Conservation (phyloP, 2,113 vertebrate genomes). For the Bos javanicus region DNA sequence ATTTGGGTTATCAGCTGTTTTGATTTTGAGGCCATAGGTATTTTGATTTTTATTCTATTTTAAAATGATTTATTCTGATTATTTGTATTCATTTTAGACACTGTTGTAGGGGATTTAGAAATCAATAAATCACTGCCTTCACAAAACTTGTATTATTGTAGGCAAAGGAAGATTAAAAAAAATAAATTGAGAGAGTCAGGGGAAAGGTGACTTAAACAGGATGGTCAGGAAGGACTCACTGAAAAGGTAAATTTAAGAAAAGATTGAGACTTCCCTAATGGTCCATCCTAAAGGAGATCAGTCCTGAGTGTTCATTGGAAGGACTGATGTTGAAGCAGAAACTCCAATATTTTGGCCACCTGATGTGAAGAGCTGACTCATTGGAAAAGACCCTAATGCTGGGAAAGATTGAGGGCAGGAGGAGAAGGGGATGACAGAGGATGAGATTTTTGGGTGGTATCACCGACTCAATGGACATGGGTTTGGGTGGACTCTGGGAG, state of each 20-base stretch:
- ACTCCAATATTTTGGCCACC: too few relatives aligned
- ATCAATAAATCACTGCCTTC: not conserved
- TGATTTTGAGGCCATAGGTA: not conserved
- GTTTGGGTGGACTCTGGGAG: too few relatives aligned
- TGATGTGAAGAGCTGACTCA: too few relatives aligned
- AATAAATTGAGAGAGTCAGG: not conserved
- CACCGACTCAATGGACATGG: too few relatives aligned
- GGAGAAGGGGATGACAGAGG: too few relatives aligned
- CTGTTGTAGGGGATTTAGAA: not conserved
- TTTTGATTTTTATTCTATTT: not conserved
- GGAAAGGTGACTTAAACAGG: not conserved
- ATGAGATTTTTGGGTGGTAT: too few relatives aligned
- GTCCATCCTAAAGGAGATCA: too few relatives aligned
- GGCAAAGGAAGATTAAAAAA: not conserved
- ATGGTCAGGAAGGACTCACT: not conserved
- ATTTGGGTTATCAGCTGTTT: not conserved
- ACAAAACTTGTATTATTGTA: not conserved
- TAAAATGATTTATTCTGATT: not conserved
- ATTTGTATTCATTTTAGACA: not conserved
- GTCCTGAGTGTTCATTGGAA: too few relatives aligned
- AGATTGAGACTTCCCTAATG: not conserved
- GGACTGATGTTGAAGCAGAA: too few relatives aligned
- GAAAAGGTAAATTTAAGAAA: not conserved
- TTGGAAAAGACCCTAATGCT: too few relatives aligned
- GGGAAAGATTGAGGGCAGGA: too few relatives aligned